A percentile compares a stretch with the other conserved stretches of the same genome.
These are phyloP conservation scores for Cichlasoma orientale DNA, from an alignment of 2,797 vertebrate genomes.

Conservation along the genomic window DNA sequence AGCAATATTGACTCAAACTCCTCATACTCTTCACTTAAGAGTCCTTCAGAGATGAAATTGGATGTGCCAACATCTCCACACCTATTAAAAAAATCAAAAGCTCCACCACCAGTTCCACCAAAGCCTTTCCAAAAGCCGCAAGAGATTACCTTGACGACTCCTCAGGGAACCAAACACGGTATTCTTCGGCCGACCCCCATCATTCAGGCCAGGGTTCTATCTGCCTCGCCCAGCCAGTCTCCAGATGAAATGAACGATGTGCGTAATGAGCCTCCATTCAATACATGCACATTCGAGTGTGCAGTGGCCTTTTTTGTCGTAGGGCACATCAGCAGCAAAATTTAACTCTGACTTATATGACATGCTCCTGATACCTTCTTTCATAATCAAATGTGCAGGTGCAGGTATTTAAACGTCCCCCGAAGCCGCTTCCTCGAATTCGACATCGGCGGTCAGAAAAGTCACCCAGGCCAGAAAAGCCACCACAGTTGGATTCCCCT, in stretches of 20 bases:
- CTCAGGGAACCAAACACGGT: conserved; percentile 37
- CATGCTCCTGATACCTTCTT: neutral
- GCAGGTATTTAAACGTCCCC: conserved; percentile 59
- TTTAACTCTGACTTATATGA: neutral
- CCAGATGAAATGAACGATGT: conserved; percentile 41
- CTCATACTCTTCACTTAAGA: neutral
- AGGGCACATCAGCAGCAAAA: neutral
- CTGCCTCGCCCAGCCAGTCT: neutral
- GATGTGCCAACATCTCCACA: neutral
- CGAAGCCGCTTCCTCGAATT: conserved; percentile 66
- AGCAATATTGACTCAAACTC: neutral
- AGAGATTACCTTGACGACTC: conserved; percentile 41
- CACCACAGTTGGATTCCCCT: neutral
- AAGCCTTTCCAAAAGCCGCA: neutral
- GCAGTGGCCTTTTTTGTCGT: neutral
- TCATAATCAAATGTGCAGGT: conserved; percentile 41
- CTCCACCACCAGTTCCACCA: neutral
- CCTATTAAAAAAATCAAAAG: neutral
- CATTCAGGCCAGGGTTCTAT: conserved; percentile 25
- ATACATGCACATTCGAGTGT: neutral
- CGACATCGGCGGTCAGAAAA: conserved; percentile 21
- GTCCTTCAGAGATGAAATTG: neutral
- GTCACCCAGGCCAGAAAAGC: neutral
- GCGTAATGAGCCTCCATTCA: conserved; percentile 8
- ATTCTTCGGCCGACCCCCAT: conserved; percentile 56